Base-by-base conservation (phyloP, 2,797 vertebrate species). In the Chaenodraco wilsoni region DNA sequence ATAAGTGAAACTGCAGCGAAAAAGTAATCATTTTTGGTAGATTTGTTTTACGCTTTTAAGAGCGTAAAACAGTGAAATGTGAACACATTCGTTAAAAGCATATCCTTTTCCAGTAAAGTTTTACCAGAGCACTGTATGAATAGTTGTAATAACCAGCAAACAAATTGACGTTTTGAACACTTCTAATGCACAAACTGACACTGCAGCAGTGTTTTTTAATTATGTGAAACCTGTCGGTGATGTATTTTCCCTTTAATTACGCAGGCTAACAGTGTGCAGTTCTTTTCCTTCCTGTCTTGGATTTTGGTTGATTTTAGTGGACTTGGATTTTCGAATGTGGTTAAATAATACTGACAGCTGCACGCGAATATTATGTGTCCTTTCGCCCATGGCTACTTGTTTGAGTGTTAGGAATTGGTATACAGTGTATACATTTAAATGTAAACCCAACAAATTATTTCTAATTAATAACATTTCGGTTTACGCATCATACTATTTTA, bases 1-100 rank as follows among this genome's bases (percentile, higher is more conserved):
- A 69, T 21, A 63, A 75, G 56, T 37, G n/a, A 62, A 72, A 52
- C 23, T 4, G 37, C 43, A 61, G 52, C 4, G n/a, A 3, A 56
- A 23, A 27, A 16, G 41, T 8, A 50, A 19, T 49, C 19, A 10
- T 43, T 17, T 17, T 10, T 67, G 3, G 23, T 5, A 45, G 54
- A 59, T 40, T 37, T 40, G 5, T 50, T 71, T 65, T 40, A 52
- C 11, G 50, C 15, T 9, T 61, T 37, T 41, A 11, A 45, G n/a
- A 21, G 60, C 14, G 27, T 27, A 27, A 69, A 19, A 21, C 5
- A 74, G 74, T 37, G 0, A 33, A 27, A 37, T 63, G 44, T 59
- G 6, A 17, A 44, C 1, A 11, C 52, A 59, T 61, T 59, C 58
- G 44, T 67, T 0, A 9, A 58, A 37, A 0, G 1, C 3, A 21